Evolutionary conservation across 2,888 invertebrate species (phyloP).

Genomic region (Schrankia costaestrigalis): DNA sequence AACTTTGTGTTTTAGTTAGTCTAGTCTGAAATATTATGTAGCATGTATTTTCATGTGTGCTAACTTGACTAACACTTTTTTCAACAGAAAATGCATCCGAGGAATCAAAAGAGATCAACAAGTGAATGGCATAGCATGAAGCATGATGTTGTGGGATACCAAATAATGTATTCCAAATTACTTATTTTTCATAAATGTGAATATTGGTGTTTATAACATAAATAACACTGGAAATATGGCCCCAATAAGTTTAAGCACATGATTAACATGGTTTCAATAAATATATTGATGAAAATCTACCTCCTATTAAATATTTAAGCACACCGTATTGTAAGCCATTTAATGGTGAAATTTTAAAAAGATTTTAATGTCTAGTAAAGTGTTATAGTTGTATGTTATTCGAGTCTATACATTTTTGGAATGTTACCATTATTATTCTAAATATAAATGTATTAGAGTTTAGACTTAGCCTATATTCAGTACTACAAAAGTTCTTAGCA

Average conservation of each 20-base stretch:
- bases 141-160: slow-evolving; percentile 27
- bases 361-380: slow-evolving; percentile 12
- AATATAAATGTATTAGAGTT: no score
- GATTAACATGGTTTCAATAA: slow-evolving; percentile 20
- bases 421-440: no score
- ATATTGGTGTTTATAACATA: slow-evolving; percentile 40
- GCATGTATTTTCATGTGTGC: slow-evolving; percentile 11
- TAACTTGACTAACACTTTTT: slow-evolving; percentile 44
- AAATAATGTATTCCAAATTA: slow-evolving; percentile 15
- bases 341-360: slow-evolving; percentile 23
- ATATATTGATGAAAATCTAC: slow-evolving; percentile 30
- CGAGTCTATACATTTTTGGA: slow-evolving; percentile 7
- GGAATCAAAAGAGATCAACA: slow-evolving; percentile 24
- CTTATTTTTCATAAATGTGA: no score
- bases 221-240: slow-evolving; percentile 35
- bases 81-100: slow-evolving; percentile 39
- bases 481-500: no score
- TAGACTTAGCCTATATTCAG: no score
- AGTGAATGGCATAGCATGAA: slow-evolving; percentile 39
- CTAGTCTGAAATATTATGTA: no score
- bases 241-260: slow-evolving; percentile 41
- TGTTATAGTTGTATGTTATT: slow-evolving; percentile 20
- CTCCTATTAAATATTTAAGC: slow-evolving; percentile 35
- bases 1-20: no score
- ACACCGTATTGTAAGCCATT: slow-evolving; percentile 34